Evolutionary conservation across 2,797 vertebrate genomes (phyloP).

Genomic region (Phalanger gymnotis): DNA sequence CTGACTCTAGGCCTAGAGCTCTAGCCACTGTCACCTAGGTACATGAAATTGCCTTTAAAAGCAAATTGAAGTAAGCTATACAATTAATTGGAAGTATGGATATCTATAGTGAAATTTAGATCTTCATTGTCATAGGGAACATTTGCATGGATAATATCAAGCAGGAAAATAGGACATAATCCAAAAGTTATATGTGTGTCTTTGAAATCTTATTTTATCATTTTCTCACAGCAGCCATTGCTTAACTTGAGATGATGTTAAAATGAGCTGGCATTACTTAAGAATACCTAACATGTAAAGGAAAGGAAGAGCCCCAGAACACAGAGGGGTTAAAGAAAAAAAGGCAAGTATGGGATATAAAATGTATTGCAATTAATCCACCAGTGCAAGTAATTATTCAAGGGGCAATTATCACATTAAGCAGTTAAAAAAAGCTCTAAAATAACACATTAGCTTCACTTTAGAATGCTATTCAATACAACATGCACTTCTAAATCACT

Average conservation of each 20-base stretch:
- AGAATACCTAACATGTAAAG: not conserved
- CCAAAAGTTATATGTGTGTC: not conserved
- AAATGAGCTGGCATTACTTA: not conserved
- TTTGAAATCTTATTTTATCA: not conserved
- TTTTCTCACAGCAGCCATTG: not conserved
- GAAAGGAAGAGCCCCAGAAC: not conserved
- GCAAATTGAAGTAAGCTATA: not conserved
- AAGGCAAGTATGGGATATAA: not conserved
- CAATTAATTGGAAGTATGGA: not conserved
- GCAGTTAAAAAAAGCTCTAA: not conserved
- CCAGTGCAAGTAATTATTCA: not conserved
- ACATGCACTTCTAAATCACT: not conserved
- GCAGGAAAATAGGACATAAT: not conserved
- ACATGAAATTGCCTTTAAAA: not conserved
- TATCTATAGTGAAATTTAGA: not conserved
- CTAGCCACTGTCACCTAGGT: not conserved
- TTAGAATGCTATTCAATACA: not conserved
- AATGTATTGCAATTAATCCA: not conserved
- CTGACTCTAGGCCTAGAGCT: not conserved
- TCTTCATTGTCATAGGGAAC: not conserved
- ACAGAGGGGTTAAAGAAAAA: not conserved
- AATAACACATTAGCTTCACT: not conserved
- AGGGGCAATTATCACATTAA: not conserved
- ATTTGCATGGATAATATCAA: not conserved
- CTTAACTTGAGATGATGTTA: not conserved